phyloP scores from a whole-genome alignment of 2,113 vertebrate genomes.

The Apus apus region DNA sequence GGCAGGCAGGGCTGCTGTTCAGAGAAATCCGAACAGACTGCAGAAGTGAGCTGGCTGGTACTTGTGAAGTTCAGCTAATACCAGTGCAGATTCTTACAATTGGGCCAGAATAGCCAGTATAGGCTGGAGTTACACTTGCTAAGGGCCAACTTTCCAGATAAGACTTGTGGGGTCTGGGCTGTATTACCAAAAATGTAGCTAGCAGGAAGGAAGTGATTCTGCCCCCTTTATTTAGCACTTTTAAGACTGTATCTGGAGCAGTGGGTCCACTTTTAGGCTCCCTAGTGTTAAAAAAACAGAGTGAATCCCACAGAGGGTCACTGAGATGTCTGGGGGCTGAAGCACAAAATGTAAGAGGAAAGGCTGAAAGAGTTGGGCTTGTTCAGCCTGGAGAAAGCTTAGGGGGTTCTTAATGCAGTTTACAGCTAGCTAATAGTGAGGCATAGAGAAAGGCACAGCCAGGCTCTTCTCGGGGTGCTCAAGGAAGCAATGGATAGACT shows the following conservation, averaged over 20 bases:
- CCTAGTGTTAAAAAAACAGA: not conserved
- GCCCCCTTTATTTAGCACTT: not conserved
- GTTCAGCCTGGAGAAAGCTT: not conserved
- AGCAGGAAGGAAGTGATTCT: not conserved
- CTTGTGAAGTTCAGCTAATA: not conserved
- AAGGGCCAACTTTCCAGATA: not conserved
- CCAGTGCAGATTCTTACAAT: not conserved
- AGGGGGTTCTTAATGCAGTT: not conserved
- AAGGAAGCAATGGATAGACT: not conserved
- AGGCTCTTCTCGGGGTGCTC: not conserved
- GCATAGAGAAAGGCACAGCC: not conserved
- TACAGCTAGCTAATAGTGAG: not conserved
- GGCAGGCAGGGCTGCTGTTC: not conserved
- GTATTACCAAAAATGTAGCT: not conserved
- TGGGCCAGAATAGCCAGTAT: not conserved
- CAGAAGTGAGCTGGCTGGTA: not conserved
- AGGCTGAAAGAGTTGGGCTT: not conserved
- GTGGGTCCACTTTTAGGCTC: not conserved
- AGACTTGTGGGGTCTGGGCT: not conserved
- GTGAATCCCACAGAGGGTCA: not conserved
- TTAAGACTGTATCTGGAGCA: not conserved
- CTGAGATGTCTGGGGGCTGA: not conserved
- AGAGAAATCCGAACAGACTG: not conserved
- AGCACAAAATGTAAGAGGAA: not conserved
- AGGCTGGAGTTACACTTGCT: not conserved